A percentile compares a stretch with the other conserved stretches of the same genome.
These are phyloP conservation scores for Pseudomyrmex cubaensis DNA, from an alignment of 1,140 invertebrate species.

Conservation along the genomic window DNA sequence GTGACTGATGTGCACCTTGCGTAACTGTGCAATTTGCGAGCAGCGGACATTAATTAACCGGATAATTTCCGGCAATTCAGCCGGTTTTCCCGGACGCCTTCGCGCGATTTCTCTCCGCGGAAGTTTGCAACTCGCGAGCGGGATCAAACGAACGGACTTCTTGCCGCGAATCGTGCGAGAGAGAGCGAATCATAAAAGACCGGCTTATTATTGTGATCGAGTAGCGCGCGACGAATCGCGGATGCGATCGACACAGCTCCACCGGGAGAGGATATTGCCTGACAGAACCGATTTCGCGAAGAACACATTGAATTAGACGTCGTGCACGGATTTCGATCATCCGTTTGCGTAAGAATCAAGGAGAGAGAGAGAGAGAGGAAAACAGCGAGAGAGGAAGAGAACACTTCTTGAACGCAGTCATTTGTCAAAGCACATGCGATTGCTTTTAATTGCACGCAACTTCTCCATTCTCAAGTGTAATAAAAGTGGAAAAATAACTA, in stretches of 20 bases:
- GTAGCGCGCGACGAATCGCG: constrained; percentile 30
- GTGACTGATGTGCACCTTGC: constrained; percentile 8
- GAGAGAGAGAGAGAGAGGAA: no score
- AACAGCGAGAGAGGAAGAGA: neutral
- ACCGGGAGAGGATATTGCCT: constrained; percentile 27
- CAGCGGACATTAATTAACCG: constrained; percentile 40
- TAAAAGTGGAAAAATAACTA: neutral
- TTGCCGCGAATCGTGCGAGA: constrained; percentile 1
- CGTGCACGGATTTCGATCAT: constrained; percentile 9
- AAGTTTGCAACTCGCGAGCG: constrained; percentile 24
- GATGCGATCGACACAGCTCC: constrained; percentile 2
- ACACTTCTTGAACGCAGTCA: constrained; percentile 15
- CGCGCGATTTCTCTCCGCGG: constrained; percentile 39
- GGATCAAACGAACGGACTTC: constrained; percentile 12
- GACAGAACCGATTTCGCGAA: constrained; percentile 44
- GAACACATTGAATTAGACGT: constrained; percentile 24
- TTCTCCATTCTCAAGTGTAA: neutral
- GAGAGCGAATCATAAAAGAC: constrained; percentile 21
- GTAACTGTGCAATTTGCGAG: constrained; percentile 39
- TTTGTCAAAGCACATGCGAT: constrained; percentile 18
- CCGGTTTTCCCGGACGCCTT: constrained; percentile 31
- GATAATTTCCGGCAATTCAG: constrained; percentile 47
- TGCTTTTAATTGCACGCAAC: constrained; percentile 30
- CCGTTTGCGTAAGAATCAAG: constrained; percentile 29
- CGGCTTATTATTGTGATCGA: constrained; percentile 48